Evolutionary conservation across 2,797 vertebrate genomes (phyloP).

Genomic region (Crocidura indochinensis): DNA sequence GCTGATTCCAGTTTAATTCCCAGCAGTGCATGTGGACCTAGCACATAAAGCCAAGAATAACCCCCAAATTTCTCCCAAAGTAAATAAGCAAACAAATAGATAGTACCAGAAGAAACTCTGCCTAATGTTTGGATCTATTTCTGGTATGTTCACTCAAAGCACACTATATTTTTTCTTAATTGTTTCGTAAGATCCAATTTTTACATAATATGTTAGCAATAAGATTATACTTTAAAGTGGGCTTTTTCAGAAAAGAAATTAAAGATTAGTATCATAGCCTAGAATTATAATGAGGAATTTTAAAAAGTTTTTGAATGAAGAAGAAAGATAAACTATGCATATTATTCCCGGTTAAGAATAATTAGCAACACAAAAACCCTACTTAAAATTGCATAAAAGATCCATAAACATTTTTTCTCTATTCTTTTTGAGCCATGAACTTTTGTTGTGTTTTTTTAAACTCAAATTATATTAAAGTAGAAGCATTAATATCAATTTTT

Average conservation of each 20-base stretch:
- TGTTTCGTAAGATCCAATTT: slow-evolving; percentile 29
- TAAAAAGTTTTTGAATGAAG: slow-evolving; percentile 68
- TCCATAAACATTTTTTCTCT: slow-evolving; percentile 63
- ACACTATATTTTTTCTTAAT: slow-evolving; percentile 43
- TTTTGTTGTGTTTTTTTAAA: slow-evolving; percentile 69
- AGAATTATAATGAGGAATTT: slow-evolving; percentile 61
- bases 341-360: slow-evolving; percentile 75
- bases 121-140: neutral
- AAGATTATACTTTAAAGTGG: slow-evolving; percentile 23
- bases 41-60: too few species aligned
- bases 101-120: neutral
- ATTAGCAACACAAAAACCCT: slow-evolving; percentile 72
- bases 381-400: slow-evolving; percentile 73
- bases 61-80: too few species aligned
- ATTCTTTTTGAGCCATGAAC: slow-evolving; percentile 53
- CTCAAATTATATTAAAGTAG: slow-evolving; percentile 70
- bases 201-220: neutral
- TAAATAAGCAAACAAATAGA: neutral
- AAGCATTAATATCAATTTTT: neutral
- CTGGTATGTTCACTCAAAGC: slow-evolving; percentile 21
- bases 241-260: slow-evolving; percentile 50
- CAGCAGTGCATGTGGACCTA: too few species aligned
- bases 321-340: slow-evolving; percentile 65
- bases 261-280: slow-evolving; percentile 56
- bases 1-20: too few species aligned